phyloP scores from a whole-genome alignment of 2,797 vertebrate species.

The Pipistrellus pipistrellus region DNA sequence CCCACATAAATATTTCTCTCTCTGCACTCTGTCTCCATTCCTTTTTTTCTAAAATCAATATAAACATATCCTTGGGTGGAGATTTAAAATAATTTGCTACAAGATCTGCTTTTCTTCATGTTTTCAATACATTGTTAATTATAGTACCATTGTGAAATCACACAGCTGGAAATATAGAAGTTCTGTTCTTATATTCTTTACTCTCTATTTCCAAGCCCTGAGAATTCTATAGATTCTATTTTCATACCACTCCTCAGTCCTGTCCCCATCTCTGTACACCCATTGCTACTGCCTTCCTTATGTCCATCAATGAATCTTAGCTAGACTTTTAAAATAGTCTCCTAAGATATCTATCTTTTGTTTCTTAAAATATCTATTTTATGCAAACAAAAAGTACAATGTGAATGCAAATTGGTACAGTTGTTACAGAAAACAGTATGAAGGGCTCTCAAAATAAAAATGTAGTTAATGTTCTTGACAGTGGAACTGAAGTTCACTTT shows the following conservation, averaged over 20 bases:
- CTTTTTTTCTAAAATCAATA: neutral
- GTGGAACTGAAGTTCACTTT: neutral
- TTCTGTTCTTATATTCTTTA: neutral
- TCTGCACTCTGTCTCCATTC: neutral
- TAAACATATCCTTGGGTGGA: neutral
- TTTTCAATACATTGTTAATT: neutral
- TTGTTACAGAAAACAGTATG: neutral
- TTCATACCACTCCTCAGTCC: neutral
- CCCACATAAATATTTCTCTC: neutral
- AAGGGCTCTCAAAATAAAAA: neutral
- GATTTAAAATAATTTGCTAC: neutral
- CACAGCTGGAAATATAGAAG: neutral
- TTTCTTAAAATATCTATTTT: neutral
- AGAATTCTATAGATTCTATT: neutral
- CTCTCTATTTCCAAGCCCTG: neutral
- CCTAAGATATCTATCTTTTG: neutral
- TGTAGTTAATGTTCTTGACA: neutral
- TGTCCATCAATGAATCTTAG: neutral
- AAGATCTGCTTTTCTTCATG: neutral
- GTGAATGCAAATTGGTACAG: neutral
- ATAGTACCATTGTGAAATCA: neutral
- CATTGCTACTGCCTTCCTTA: neutral
- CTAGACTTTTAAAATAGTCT: neutral
- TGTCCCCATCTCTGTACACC: neutral
- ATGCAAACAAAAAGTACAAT: neutral